phyloP scores from a whole-genome alignment of 2,888 invertebrate genomes.

The Plagodis pulveraria region DNA sequence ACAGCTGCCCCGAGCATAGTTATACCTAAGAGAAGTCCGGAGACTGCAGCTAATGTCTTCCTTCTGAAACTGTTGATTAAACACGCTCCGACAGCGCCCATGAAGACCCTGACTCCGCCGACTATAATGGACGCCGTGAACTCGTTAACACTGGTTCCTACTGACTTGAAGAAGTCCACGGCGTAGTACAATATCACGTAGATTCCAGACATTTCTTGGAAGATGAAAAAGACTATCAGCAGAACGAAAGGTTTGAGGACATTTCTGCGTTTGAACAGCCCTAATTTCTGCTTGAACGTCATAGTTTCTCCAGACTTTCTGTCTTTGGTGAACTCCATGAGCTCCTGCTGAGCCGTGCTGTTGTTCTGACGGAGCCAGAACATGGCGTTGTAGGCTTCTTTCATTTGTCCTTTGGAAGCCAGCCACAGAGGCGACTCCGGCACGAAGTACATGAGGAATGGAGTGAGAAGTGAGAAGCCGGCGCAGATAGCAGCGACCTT shows the following conservation, averaged over 20 bases:
- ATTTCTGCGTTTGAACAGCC: constrained; percentile 77
- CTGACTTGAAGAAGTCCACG: constrained; percentile 88
- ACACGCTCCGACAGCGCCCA: constrained; percentile 88
- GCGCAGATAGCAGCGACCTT: constrained; percentile 87
- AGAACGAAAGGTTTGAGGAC: constrained; percentile 88
- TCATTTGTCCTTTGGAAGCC: constrained; percentile 84
- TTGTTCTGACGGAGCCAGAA: constrained; percentile 88
- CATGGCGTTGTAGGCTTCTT: constrained; percentile 86
- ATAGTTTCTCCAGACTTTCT: constrained; percentile 66
- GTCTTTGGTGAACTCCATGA: constrained; percentile 84
- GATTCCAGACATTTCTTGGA: constrained; percentile 90
- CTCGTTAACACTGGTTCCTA: constrained; percentile 87
- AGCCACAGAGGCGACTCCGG: constrained; percentile 90
- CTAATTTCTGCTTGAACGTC: constrained; percentile 69
- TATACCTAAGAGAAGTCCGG: constrained; percentile 87
- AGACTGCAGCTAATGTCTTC: constrained; percentile 86
- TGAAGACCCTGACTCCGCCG: constrained; percentile 87
- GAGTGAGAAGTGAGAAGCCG: constrained; percentile 82
- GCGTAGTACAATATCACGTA: constrained; percentile 90
- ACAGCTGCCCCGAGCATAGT: constrained; percentile 88
- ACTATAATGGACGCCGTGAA: constrained; percentile 89
- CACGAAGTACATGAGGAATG: constrained; percentile 85
- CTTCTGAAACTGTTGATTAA: constrained; percentile 87
- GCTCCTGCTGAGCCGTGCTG: constrained; percentile 86
- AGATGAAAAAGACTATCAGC: constrained; percentile 87